phyloP scores from a whole-genome alignment of 2,113 vertebrate genomes.

The Grallaria varia region DNA sequence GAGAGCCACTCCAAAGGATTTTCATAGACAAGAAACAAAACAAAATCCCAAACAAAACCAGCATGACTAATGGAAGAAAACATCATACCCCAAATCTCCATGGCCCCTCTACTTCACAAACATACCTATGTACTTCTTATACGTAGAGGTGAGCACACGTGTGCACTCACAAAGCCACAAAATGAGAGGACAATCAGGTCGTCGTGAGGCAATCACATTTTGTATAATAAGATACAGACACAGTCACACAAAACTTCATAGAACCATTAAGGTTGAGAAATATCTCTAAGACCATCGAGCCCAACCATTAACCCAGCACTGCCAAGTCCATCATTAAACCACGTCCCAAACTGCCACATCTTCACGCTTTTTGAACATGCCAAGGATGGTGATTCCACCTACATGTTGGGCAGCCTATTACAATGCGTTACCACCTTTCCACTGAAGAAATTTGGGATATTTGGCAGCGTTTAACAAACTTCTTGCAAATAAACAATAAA shows the following conservation, averaged over 20 bases:
- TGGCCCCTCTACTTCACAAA: background rate
- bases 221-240: background rate
- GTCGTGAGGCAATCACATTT: background rate
- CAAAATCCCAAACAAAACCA: background rate
- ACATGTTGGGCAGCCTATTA: background rate
- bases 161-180: background rate
- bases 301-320: background rate
- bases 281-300: background rate
- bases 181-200: background rate
- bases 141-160: accelerated
- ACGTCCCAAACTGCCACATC: background rate
- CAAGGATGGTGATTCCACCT: background rate
- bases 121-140: background rate
- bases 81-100: background rate
- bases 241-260: background rate
- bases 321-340: too few species aligned
- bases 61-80: background rate
- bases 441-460: background rate
- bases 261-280: background rate
- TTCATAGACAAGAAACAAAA: background rate
- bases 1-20: background rate
- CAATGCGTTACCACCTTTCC: background rate
- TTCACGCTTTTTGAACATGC: background rate
- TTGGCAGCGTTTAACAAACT: background rate
- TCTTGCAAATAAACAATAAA: background rate